phyloP scores from a whole-genome alignment of 37 sponge, comb jelly and placozoan species.

The Spongia lamella region DNA sequence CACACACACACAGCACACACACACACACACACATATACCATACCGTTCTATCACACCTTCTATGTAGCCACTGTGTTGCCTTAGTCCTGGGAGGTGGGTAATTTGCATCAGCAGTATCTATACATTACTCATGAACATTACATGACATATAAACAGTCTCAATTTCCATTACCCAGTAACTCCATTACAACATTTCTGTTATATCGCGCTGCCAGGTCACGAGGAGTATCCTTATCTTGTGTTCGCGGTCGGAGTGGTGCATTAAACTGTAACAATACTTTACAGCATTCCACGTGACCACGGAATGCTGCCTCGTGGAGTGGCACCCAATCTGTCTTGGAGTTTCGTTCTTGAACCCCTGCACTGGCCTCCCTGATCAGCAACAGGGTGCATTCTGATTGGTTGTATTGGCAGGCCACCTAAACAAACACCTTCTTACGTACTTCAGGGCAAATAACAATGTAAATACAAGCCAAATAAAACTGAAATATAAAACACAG shows the following conservation, averaged over 20 bases:
- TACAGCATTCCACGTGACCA: slow-evolving; percentile 48
- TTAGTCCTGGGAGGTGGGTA: slow-evolving; percentile 65
- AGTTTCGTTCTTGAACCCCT: slow-evolving; percentile 86
- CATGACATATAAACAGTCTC: not conserved
- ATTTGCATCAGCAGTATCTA: slow-evolving; percentile 56
- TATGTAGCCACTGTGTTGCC: slow-evolving; percentile 70
- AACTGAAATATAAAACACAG: too few species aligned
- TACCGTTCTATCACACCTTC: slow-evolving; percentile 66
- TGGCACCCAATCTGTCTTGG: slow-evolving; percentile 91
- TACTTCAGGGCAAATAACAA: too few species aligned
- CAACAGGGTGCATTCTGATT: slow-evolving; percentile 31
- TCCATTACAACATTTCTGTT: slow-evolving; percentile 57
- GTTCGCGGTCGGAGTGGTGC: slow-evolving; percentile 88
- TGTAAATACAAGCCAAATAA: too few species aligned
- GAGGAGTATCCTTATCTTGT: slow-evolving; percentile 84
- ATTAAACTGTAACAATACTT: slow-evolving; percentile 61
- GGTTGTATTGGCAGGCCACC: slow-evolving; percentile 63
- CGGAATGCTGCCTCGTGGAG: slow-evolving; percentile 95
- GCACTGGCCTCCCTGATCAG: slow-evolving; percentile 70
- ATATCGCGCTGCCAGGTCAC: slow-evolving; percentile 76
- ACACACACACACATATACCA: too few species aligned
- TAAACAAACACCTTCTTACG: too few species aligned
- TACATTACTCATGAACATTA: not conserved
- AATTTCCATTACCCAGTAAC: slow-evolving; percentile 53
- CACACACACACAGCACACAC: too few species aligned